phyloP scores from a whole-genome alignment of 1,140 invertebrate genomes.

The Drosophila micromelanica region DNA sequence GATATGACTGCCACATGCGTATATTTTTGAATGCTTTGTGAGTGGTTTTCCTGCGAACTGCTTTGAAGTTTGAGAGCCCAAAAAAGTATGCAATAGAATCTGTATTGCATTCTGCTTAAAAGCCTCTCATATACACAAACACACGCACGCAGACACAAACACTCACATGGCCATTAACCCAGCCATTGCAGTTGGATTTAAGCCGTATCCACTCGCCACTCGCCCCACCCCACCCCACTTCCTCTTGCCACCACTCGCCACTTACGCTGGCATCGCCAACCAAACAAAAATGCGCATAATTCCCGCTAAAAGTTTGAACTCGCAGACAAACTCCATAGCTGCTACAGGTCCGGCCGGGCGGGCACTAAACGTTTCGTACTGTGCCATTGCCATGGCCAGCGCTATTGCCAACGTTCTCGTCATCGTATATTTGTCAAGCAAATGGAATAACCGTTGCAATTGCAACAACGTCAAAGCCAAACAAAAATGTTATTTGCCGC shows the following conservation, averaged over 20 bases:
- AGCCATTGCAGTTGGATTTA: constrained; percentile 50
- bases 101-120: constrained; percentile 54
- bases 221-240: constrained; percentile 48
- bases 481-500: constrained; percentile 83
- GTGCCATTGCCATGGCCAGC: constrained; percentile 10
- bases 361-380: constrained; percentile 54
- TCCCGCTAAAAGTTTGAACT: constrained; percentile 69
- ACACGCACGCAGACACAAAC: constrained; percentile 34
- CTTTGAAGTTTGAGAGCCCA: constrained; percentile 61
- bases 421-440: constrained; percentile 80
- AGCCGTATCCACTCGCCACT: constrained; percentile 37
- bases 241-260: constrained; percentile 44
- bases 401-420: constrained; percentile 27
- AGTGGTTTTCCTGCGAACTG: constrained; percentile 59
- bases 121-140: constrained; percentile 38
- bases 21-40: constrained; percentile 42
- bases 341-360: constrained; percentile 3
- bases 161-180: constrained; percentile 57
- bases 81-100: constrained; percentile 52
- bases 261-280: constrained; percentile 47
- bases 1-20: constrained; percentile 9
- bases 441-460: constrained; percentile 81
- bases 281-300: constrained; percentile 81
- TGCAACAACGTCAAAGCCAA: constrained; percentile 81
- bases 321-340: constrained; percentile 13